phyloP scores from a whole-genome alignment of 2,113 vertebrate species.

The Spea bombifrons region DNA sequence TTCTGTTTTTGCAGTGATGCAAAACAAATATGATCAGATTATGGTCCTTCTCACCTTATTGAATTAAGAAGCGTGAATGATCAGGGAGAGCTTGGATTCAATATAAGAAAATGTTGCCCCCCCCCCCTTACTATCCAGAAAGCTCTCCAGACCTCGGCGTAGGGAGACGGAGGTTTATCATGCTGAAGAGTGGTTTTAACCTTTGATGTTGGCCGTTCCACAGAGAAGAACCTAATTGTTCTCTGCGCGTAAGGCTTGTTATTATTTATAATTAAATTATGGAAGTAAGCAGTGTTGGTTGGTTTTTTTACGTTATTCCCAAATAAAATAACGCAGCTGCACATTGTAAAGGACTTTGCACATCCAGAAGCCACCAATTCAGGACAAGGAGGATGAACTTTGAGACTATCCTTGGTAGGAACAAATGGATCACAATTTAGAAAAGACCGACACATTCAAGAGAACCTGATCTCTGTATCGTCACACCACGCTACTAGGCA shows the following conservation, averaged over 20 bases:
- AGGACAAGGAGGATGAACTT: no score
- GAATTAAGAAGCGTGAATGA: conserved; percentile 99
- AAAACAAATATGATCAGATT: conserved; percentile 99
- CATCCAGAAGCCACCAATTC: background rate
- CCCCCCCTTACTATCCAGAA: conserved; percentile 25
- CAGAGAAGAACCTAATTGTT: background rate
- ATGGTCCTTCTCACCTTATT: conserved; percentile 99
- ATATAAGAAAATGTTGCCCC: conserved; percentile 59
- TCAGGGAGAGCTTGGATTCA: conserved; percentile 86
- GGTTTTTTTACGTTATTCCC: background rate
- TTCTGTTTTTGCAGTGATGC: conserved; percentile 99
- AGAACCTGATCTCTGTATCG: no score
- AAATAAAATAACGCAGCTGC: background rate
- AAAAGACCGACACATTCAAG: no score
- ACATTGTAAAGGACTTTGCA: no score
- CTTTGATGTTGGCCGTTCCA: background rate
- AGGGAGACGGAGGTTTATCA: conserved; percentile 49
- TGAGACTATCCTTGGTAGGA: no score
- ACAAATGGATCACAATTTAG: no score
- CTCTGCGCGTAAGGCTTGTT: background rate
- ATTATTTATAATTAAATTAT: background rate
- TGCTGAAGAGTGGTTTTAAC: background rate
- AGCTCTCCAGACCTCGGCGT: conserved; percentile 19
- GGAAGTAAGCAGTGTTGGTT: background rate
- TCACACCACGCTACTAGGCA: no score